phyloP scores from a whole-genome alignment of 2,797 vertebrate genomes.

The Sebastolobus alascanus region DNA sequence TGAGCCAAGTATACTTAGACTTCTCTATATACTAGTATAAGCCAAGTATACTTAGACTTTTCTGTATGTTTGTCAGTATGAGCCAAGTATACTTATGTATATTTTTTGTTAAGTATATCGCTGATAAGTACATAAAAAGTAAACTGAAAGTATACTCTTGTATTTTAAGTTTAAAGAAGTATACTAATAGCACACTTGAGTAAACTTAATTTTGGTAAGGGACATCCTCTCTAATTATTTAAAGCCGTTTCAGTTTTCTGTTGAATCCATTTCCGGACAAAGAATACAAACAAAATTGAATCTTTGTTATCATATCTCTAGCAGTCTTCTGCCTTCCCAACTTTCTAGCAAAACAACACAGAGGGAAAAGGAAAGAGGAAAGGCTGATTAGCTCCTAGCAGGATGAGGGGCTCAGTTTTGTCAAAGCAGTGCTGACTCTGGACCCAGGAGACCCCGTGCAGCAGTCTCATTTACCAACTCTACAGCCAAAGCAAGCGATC shows the following conservation, averaged over 20 bases:
- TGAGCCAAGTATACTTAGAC: too few relatives aligned
- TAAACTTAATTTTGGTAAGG: background rate
- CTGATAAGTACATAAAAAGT: too few relatives aligned
- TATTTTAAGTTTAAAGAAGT: too few relatives aligned
- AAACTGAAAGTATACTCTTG: too few relatives aligned
- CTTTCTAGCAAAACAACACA: background rate
- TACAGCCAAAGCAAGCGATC: slow-evolving; percentile 24
- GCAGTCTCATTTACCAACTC: slow-evolving; percentile 23
- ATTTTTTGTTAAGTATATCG: too few relatives aligned
- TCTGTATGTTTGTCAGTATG: too few relatives aligned
- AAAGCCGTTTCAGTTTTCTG: background rate
- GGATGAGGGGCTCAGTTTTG: slow-evolving; percentile 8
- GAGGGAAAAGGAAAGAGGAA: background rate
- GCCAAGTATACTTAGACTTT: too few relatives aligned
- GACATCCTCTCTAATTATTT: background rate
- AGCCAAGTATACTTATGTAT: too few relatives aligned
- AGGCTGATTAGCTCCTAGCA: slow-evolving; percentile 18
- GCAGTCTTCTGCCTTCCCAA: background rate
- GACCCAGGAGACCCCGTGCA: slow-evolving; percentile 12
- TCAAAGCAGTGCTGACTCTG: slow-evolving; percentile 25
- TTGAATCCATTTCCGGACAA: background rate
- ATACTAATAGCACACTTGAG: too few relatives aligned
- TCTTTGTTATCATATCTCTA: background rate
- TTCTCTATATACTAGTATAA: too few relatives aligned
- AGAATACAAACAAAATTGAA: background rate